Percentiles rank a stretch among this genome's conserved stretches.
Evolutionary conservation across 2,113 vertebrate species (phyloP).

Genomic region (Nestor notabilis): DNA sequence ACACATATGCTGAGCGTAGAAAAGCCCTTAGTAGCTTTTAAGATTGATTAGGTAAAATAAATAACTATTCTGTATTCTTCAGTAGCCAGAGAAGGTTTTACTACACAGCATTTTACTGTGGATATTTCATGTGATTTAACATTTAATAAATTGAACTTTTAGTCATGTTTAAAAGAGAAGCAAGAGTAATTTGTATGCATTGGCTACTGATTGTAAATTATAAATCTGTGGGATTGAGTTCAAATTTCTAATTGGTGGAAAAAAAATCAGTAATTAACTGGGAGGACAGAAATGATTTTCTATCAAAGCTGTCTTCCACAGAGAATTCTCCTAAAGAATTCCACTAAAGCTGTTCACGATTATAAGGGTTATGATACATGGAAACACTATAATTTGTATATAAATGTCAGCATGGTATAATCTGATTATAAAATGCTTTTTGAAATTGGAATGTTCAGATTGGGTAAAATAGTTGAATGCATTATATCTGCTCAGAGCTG

Average conservation of each 20-base stretch:
- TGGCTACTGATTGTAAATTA: constrained; percentile 68
- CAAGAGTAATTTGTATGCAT: constrained; percentile 63
- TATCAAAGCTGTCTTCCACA: constrained; percentile 67
- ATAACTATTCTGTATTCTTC: constrained; percentile 47
- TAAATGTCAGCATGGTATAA: constrained; percentile 63
- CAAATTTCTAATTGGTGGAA: constrained; percentile 71
- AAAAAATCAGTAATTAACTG: constrained; percentile 71
- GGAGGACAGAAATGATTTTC: constrained; percentile 66
- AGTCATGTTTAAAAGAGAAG: constrained; percentile 56
- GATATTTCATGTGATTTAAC: constrained; percentile 54
- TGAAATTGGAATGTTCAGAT: background rate
- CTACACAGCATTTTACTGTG: constrained; percentile 50
- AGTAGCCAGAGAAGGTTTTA: constrained; percentile 25
- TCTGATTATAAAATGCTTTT: constrained; percentile 59
- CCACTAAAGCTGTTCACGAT: constrained; percentile 60
- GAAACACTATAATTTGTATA: constrained; percentile 64
- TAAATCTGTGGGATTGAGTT: constrained; percentile 72
- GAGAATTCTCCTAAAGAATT: constrained; percentile 71
- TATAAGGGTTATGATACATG: constrained; percentile 56
- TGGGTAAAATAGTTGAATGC: constrained; percentile 16
- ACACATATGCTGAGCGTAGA: constrained; percentile 42
- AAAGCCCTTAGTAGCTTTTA: constrained; percentile 42
- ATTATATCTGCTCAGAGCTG: background rate
- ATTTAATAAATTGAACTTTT: constrained; percentile 66
- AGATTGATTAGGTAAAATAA: constrained; percentile 60